Evolutionary conservation across 2,888 invertebrate genomes (phyloP).

Genomic region (Chloromyia formosa): DNA sequence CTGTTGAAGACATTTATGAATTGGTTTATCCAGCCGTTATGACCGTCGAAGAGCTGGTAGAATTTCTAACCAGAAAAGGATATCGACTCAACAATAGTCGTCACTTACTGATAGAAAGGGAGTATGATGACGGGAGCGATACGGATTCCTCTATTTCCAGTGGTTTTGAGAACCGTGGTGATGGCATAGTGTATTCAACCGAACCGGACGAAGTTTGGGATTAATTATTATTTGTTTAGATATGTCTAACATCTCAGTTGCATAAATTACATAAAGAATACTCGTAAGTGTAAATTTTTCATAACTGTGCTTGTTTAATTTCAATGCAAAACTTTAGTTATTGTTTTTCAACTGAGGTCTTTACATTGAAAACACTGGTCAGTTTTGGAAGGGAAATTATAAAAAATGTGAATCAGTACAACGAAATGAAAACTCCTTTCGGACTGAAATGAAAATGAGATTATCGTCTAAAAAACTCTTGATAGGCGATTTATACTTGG

Average conservation of each 20-base stretch:
- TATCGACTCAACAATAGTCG: conserved; percentile 49
- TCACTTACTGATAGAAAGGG: conserved; percentile 46
- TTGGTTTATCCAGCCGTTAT: conserved; percentile 44
- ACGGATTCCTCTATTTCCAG: not conserved
- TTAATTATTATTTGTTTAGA: not conserved
- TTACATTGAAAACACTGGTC: too few species aligned
- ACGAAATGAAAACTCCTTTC: too few species aligned
- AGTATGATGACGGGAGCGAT: not conserved
- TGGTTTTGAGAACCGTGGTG: not conserved
- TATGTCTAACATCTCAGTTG: not conserved
- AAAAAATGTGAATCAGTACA: too few species aligned
- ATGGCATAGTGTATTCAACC: not conserved
- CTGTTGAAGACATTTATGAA: conserved; percentile 53
- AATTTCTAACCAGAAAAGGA: conserved; percentile 46
- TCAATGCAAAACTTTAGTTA: too few species aligned
- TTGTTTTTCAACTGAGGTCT: too few species aligned
- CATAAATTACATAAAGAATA: too few species aligned
- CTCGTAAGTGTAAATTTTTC: too few species aligned
- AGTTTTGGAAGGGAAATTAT: too few species aligned
- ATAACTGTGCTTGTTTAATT: too few species aligned
- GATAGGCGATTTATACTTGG: too few species aligned
- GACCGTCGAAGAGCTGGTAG: conserved; percentile 47
- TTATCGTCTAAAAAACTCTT: too few species aligned
- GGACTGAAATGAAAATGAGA: too few species aligned
- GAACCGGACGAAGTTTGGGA: conserved; percentile 1